Base-by-base conservation (phyloP, 1,140 invertebrate species). In the Nephotettix cincticeps region DNA sequence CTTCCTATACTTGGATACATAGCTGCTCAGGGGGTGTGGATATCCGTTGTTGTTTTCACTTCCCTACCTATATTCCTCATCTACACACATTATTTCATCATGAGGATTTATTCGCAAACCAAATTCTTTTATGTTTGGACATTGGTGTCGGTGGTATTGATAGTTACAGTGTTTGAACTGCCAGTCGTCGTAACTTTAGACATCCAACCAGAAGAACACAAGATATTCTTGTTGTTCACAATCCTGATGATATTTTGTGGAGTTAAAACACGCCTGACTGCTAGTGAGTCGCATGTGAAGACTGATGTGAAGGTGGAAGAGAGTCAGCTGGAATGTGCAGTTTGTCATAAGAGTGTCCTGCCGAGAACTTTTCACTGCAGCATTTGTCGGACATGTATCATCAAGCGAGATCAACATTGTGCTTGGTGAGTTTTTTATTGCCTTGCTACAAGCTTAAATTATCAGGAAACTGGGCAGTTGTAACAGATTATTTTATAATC, bases 61-160 rank as follows among this genome's bases (percentile, higher is more conserved):
- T 78, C 85, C n/a, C 86, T 88, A 25, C 86, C 83, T 17, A 81
- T 89, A 64, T 79, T 87, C 45, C 80, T 88, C n/a, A 84, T 87
- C 61, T 89, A 88, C 72, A 76, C 88, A n/a, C 79, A 86, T 68
- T 83, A 84, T 36, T 84, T 86, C 75, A 89, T 86, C 58, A 80
- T 83, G 45, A 84, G 86, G 76, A 86, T 86, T 77, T 81, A 86
- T 78, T 83, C 81, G 43, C 83, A 85, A 40, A 88, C 88, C 19
- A 86, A 87, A 73, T 91, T 91, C 78, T 91, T 90, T 78, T 81
- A 87, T 71, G 83, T 86, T 45, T 91, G 90, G 90, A 85, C 86
- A 6, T 79, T 89, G 17, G 85, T 85, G 23, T 90, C 90, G 27
- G 81, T 86, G 27, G 71, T 87, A 19, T 83, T 85, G 72, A 77